Percentiles rank a stretch among this genome's conserved stretches.
phyloP scores from a whole-genome alignment of 2,888 invertebrate genomes.

The Galerucella calmariensis region DNA sequence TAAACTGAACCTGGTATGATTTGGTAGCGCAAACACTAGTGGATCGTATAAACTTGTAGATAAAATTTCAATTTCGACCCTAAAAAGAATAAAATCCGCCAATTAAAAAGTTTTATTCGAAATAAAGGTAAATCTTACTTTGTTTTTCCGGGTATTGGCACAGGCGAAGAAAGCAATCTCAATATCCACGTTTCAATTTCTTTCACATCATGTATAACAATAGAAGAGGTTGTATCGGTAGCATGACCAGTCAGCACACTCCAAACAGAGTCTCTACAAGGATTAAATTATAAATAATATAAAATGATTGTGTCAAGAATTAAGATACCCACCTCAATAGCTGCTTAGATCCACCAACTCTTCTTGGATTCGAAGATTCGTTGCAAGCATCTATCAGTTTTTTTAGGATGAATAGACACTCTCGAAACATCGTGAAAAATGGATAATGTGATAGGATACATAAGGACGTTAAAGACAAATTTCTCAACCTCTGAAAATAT shows the following conservation, averaged over 20 bases:
- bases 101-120: not conserved
- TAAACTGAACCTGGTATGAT: constrained; percentile 95
- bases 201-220: constrained; percentile 94
- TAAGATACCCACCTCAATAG: constrained; percentile 75
- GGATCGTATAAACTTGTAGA: constrained; percentile 86
- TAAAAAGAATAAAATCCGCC: constrained; percentile 49
- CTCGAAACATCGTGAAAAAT: constrained; percentile 98
- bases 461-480: constrained; percentile 95
- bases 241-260: constrained; percentile 89
- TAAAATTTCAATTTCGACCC: constrained; percentile 76
- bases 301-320: not conserved
- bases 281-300: constrained; percentile 11
- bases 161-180: constrained; percentile 94
- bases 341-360: constrained; percentile 90
- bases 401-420: constrained; percentile 95
- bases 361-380: constrained; percentile 88
- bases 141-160: constrained; percentile 97
- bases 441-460: constrained; percentile 99
- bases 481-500: constrained; percentile 79
- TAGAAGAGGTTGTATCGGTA: constrained; percentile 83
- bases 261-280: constrained; percentile 93
- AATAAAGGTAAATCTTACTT: constrained; percentile 66
- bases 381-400: constrained; percentile 98
- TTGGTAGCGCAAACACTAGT: constrained; percentile 93
- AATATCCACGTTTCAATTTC: constrained; percentile 99